Evolutionary conservation across 2,888 invertebrate genomes (phyloP), one percentile per base, ranked within the genome.

Genomic region (Diachrysia chrysitis): DNA sequence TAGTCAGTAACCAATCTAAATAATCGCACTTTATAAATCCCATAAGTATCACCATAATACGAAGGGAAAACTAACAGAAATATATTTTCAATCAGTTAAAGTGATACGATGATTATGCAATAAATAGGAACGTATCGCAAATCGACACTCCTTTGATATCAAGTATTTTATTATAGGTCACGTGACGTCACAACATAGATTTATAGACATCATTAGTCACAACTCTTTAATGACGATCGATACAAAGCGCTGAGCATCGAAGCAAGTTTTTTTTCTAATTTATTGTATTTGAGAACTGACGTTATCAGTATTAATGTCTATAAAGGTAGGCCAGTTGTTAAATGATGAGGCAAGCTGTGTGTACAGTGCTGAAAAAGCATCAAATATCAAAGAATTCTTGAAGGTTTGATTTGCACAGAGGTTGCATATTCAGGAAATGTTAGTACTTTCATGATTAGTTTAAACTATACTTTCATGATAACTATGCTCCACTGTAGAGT

Each of bases 1-100:
- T 5, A 5, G 6, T n/a, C n/a, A n/a, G n/a, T n/a, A 42, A 16
- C n/a, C n/a, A 42, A 42, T n/a, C 19, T 19, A 10, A 51, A 51
- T 48, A 19, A 12, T 9, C 19, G 12, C 19, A 21, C 21, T 51
- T 12, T 21, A 46, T n/a, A 51, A 12, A 1, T 19, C 19, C 21
- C 48, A 7, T 21, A 21, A 19, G 21, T 51, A 14, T 12, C 21
- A 19, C 9, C 9, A 32, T 42, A 42, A 42, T 12, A 16, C 55
- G 1, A 14, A 42, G 6, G 23, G 5, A 12, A 29, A n/a, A 16
- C 23, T 6, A 29, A 14, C 14, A 17, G 0, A 29, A 69, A 62
- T 62, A 66, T 64, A 63, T 64, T 69, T 78, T 63, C 78, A 71
- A 78, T 78, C 58, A 78, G 66, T 60, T 69, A 54, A 66, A 78